These are phyloP conservation scores for Varroa destructor DNA, from an alignment of 1,140 invertebrate species.

Conservation along the genomic window DNA sequence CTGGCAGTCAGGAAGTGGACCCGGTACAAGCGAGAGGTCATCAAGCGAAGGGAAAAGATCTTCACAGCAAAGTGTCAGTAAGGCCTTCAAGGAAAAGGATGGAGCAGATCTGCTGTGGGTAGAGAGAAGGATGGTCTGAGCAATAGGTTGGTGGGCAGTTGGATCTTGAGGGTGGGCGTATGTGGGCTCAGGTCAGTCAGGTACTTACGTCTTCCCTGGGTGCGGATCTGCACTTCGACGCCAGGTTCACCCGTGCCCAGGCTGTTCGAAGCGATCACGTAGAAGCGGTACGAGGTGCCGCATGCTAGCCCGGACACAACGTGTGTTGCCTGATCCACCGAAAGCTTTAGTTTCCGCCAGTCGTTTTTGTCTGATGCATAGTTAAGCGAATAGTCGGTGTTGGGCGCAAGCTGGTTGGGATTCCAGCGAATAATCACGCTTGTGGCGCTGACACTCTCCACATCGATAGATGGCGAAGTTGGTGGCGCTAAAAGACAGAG, in stretches of 20 bases:
- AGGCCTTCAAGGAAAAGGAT: neutral
- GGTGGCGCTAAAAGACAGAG: constrained; percentile 15
- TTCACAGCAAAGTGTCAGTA: no score
- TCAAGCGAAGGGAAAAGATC: no score
- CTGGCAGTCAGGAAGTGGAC: no score
- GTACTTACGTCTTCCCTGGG: constrained; percentile 24
- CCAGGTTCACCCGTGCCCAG: constrained; percentile 25
- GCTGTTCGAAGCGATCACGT: constrained; percentile 28
- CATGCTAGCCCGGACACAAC: constrained; percentile 18
- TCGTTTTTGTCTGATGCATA: constrained; percentile 25
- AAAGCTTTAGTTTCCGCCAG: constrained; percentile 19
- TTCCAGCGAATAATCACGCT: constrained; percentile 24
- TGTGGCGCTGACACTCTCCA: constrained; percentile 12
- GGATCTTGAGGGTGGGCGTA: neutral
- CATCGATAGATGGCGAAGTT: constrained; percentile 13
- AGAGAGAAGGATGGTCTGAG: neutral
- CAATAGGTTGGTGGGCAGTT: neutral
- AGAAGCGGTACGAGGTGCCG: constrained; percentile 26
- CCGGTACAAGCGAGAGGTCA: no score
- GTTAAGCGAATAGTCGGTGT: constrained; percentile 17
- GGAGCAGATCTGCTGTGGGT: neutral
- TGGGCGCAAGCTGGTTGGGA: constrained; percentile 15
- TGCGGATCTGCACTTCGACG: constrained; percentile 23
- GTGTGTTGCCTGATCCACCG: constrained; percentile 17
- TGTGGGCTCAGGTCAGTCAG: constrained; percentile 1